phyloP scores from a whole-genome alignment of 2,888 invertebrate genomes.

The Chironomus riparius region DNA sequence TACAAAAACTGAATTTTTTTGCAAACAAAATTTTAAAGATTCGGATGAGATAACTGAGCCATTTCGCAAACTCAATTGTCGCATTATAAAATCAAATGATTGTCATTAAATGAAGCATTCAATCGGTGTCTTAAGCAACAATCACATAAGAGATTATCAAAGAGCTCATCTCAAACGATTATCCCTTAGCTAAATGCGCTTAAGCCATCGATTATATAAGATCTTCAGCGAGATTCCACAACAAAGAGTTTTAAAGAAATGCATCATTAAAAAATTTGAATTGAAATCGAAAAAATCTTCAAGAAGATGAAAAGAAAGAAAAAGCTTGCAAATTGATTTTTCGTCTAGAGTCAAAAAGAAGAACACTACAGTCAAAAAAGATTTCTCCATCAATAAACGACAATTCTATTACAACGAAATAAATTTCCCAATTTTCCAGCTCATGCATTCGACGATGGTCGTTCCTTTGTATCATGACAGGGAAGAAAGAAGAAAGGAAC shows the following conservation, averaged over 20 bases:
- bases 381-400: background rate
- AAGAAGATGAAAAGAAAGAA: background rate
- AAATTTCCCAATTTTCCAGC: background rate
- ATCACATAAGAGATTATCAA: too few relatives aligned
- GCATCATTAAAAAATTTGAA: background rate
- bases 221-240: too few relatives aligned
- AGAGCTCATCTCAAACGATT: too few relatives aligned
- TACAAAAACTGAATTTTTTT: too few relatives aligned
- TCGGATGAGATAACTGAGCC: too few relatives aligned
- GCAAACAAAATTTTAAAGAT: too few relatives aligned
- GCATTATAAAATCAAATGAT: too few relatives aligned
- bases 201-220: too few relatives aligned
- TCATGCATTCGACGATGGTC: background rate
- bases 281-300: background rate
- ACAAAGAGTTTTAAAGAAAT: background rate
- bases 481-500: background rate
- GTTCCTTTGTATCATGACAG: background rate
- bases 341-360: background rate
- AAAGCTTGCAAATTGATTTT: background rate
- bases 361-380: background rate
- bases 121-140: too few relatives aligned
- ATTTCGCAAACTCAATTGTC: too few relatives aligned
- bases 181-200: too few relatives aligned
- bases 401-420: background rate
- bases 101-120: too few relatives aligned